Evolutionary conservation across 2,888 invertebrate genomes (phyloP).

Genomic region (Lasioglossum oenotherae): DNA sequence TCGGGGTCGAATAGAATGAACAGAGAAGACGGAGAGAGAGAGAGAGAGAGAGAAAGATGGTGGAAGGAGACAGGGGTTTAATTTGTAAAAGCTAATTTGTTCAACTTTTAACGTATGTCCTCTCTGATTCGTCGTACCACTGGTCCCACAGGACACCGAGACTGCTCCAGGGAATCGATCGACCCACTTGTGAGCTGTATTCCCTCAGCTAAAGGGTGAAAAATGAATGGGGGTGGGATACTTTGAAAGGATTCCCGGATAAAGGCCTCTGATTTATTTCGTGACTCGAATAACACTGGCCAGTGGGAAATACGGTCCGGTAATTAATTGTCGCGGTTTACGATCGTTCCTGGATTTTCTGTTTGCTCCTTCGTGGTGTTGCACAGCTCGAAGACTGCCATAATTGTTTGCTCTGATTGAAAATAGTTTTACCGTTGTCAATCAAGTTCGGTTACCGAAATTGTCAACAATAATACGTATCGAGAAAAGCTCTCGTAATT

Average conservation of each 20-base stretch:
- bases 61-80: constrained; percentile 72
- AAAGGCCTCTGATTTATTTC: constrained; percentile 29
- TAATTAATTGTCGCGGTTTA: constrained; percentile 9
- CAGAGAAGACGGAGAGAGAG: neutral
- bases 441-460: neutral
- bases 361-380: neutral
- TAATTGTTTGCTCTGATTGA: neutral
- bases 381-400: neutral
- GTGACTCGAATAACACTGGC: constrained; percentile 15
- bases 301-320: neutral
- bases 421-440: neutral
- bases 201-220: neutral
- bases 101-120: constrained; percentile 76
- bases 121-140: constrained; percentile 12
- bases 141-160: constrained; percentile 22
- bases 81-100: constrained; percentile 83
- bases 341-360: neutral
- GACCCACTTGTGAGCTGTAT: constrained; percentile 18
- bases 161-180: constrained; percentile 48
- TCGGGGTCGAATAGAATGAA: constrained; percentile 20
- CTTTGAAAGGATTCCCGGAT: constrained; percentile 9
- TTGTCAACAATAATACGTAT: too few species aligned
- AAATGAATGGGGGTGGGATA: neutral
- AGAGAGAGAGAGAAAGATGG: neutral
- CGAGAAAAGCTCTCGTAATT: neutral